These are phyloP conservation scores for Entosphenus tridentatus DNA, from an alignment of 2,113 vertebrate genomes.

Conservation along the genomic window DNA sequence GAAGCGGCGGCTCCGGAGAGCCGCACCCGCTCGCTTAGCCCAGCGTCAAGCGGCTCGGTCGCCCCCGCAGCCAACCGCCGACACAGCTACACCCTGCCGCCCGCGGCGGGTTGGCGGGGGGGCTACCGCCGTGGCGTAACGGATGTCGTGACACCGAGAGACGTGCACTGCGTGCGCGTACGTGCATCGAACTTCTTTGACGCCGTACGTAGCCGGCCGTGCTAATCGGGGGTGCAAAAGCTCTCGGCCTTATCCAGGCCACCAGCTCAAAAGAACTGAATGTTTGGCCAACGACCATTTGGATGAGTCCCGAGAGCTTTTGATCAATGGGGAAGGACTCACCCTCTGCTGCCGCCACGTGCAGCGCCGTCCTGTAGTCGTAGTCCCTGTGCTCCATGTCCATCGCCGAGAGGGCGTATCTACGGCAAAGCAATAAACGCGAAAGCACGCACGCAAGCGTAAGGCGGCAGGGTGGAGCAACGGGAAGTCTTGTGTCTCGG, in stretches of 20 bases:
- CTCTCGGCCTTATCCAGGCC: neutral
- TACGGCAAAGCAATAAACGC: conserved; percentile 13
- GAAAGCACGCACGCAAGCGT: no score
- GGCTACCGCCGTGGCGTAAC: no score
- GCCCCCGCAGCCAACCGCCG: no score
- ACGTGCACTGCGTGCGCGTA: neutral
- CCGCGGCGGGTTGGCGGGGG: no score
- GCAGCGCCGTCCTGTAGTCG: conserved; percentile 42
- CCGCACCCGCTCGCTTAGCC: neutral
- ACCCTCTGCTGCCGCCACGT: conserved; percentile 53
- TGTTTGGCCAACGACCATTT: neutral
- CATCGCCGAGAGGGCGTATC: conserved; percentile 50
- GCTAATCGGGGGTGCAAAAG: neutral
- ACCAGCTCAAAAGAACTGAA: neutral
- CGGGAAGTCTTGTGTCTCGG: no score
- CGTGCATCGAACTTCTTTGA: neutral
- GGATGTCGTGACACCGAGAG: no score
- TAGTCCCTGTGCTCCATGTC: conserved; percentile 55
- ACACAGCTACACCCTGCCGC: no score
- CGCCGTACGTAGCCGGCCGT: neutral
- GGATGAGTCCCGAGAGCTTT: neutral
- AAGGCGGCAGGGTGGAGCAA: no score
- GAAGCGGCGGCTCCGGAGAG: neutral
- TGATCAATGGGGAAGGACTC: conserved; percentile 9
- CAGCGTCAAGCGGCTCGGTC: neutral